Percentiles rank a stretch among this genome's conserved stretches.
Evolutionary conservation across 2,113 vertebrate species (phyloP).

Genomic region (Passer montanus): DNA sequence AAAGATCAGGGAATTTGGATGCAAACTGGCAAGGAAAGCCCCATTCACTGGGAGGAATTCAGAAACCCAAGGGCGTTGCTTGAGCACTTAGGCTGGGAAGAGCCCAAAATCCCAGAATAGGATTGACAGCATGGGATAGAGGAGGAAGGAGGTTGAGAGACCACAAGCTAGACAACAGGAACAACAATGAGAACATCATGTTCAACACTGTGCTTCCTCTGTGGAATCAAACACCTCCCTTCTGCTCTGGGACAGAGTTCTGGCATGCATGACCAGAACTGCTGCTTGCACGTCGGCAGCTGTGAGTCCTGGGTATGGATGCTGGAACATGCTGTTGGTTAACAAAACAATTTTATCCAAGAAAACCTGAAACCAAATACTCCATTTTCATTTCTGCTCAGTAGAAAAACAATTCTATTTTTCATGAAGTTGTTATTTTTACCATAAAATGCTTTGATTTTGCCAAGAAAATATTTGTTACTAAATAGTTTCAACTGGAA

Average conservation of each 20-base stretch:
- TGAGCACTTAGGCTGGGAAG: background rate
- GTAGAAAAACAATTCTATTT: constrained; percentile 40
- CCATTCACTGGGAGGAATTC: background rate
- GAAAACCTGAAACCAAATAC: constrained; percentile 1
- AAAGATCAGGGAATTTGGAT: background rate
- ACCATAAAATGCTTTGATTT: background rate
- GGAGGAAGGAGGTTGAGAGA: constrained; percentile 2
- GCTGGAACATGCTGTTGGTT: background rate
- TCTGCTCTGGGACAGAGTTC: background rate
- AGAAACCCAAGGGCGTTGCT: background rate
- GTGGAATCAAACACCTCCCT: constrained; percentile 12
- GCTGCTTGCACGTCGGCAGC: background rate
- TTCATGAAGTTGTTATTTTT: constrained; percentile 25
- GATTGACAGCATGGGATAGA: background rate
- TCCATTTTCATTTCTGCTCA: constrained; percentile 20
- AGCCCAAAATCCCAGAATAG: constrained; percentile 6
- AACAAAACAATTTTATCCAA: constrained; percentile 22
- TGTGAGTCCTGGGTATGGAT: background rate
- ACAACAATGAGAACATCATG: constrained; percentile 29
- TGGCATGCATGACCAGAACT: background rate
- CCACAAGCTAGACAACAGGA: constrained; percentile 34
- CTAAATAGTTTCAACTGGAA: background rate
- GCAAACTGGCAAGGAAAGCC: background rate
- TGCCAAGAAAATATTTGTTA: constrained; percentile 40
- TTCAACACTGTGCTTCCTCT: background rate